Evolutionary conservation across 2,113 vertebrate genomes (phyloP), one percentile per base, ranked within the genome.

Genomic region (Prunella fulvescens): DNA sequence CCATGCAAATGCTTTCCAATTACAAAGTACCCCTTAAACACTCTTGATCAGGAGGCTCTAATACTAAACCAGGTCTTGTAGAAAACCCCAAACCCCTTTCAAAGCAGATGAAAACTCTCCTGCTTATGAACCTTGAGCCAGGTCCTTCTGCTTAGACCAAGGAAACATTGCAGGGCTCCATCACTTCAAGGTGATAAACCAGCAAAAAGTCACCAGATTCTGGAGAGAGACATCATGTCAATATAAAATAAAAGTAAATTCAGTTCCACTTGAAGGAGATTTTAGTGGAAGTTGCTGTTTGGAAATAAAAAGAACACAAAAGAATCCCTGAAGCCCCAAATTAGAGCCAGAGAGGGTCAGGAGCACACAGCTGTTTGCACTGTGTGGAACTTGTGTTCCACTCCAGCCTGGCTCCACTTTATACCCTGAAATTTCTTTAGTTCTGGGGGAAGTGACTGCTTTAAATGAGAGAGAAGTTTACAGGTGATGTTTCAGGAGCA

Each of bases 331-430:
- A 37, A 29, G 39, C 19, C 26, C 4, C 16, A 14, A 19, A 19
- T 7, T 6, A 11, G 11, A 53, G 47, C 7, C 33, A 67, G 9
- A 19, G 28, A 2, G 9, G 39, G 15, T 13, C 37, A 67, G 28
- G 37, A n/a, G 3, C 20, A 40, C 29, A 6, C 3, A 18, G 12
- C n/a, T 13, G 31, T 48, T 20, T 31, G 14, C 22, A 2, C 2
- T 44, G 3, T 4, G 3, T 3, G 5, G 7, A 40, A 42, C 20
- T 31, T 10, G 9, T 1, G 8, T 6, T 18, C 76, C 47, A 18
- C 8, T 7, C 29, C 14, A 25, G n/a, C 4, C 12, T 14, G 6
- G 5, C n/a, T 80, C 31, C 6, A 5, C 16, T 37, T 42, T 9
- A 18, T 5, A 20, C 39, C 61, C 31, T 42, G 42, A 8, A 19